Evolutionary conservation across 1,140 invertebrate genomes (phyloP).

Genomic region (Bilobella aurantiaca): DNA sequence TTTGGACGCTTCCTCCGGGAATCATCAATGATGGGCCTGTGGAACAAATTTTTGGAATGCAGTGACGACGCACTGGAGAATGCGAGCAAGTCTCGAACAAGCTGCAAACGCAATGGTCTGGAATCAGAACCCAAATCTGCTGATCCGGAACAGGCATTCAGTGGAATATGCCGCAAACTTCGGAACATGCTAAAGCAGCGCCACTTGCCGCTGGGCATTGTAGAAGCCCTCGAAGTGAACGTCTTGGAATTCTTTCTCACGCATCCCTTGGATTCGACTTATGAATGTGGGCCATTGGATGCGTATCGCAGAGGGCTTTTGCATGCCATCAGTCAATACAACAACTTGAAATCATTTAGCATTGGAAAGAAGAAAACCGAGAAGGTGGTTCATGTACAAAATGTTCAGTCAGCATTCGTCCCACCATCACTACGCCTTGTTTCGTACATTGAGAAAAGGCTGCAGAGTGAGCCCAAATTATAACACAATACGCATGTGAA

Average conservation of each 20-base stretch:
- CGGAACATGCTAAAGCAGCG: constrained; percentile 20
- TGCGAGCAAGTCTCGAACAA: not conserved
- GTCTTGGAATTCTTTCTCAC: constrained; percentile 17
- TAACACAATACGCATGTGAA: too few relatives aligned
- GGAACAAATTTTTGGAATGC: constrained; percentile 9
- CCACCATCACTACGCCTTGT: constrained; percentile 19
- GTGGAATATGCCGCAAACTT: constrained; percentile 22
- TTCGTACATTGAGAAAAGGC: constrained; percentile 20
- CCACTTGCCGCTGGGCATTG: constrained; percentile 24
- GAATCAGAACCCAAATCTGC: not conserved
- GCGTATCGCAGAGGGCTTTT: constrained; percentile 18
- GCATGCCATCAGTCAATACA: constrained; percentile 27
- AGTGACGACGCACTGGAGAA: not conserved
- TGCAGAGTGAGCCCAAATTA: constrained; percentile 6
- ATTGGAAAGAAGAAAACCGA: constrained; percentile 5
- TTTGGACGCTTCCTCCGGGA: constrained; percentile 15
- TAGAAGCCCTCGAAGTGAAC: constrained; percentile 22
- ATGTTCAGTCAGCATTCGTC: constrained; percentile 11
- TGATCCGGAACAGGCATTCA: constrained; percentile 19
- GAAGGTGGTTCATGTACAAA: constrained; percentile 5
- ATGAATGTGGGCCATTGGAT: constrained; percentile 22
- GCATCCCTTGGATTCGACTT: constrained; percentile 15
- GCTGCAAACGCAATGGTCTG: not conserved
- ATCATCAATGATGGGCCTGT: constrained; percentile 4
- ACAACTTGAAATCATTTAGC: constrained; percentile 20